A percentile compares a stretch with the other conserved stretches of the same genome.
Conservation (phyloP, 2,797 vertebrate genomes). For the Esox lucius region DNA sequence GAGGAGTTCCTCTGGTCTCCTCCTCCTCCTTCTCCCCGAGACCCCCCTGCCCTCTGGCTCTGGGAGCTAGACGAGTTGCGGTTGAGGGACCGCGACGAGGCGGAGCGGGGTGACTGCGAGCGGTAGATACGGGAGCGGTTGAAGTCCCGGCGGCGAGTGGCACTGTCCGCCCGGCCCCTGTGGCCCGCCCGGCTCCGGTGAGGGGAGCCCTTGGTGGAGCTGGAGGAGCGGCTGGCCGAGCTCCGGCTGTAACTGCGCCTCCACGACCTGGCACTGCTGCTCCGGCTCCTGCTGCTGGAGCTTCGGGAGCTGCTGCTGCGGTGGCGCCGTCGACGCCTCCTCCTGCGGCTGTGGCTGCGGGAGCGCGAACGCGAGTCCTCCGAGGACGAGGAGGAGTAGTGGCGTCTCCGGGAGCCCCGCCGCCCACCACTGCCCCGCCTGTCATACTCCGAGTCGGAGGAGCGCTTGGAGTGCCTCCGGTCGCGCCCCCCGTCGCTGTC, state of each 20-base stretch:
- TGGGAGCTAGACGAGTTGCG: constrained; percentile 66
- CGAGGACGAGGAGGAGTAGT: constrained; percentile 84
- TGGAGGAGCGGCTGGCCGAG: constrained; percentile 87
- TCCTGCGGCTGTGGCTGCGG: constrained; percentile 78
- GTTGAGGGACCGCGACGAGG: constrained; percentile 68
- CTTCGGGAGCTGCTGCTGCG: constrained; percentile 80
- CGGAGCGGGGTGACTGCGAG: constrained; percentile 90
- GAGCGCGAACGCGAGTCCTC: constrained; percentile 86
- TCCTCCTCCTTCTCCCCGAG: constrained; percentile 60
- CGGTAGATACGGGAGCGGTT: constrained; percentile 94
- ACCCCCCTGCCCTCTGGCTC: constrained; percentile 58
- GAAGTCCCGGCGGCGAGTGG: constrained; percentile 84
- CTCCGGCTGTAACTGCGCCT: constrained; percentile 91
- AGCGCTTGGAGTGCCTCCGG: constrained; percentile 83
- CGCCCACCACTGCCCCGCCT: constrained; percentile 77
- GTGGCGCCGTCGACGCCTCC: constrained; percentile 76
- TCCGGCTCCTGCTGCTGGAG: constrained; percentile 86
- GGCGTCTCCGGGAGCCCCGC: constrained; percentile 82
- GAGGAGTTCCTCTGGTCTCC: constrained; percentile 84
- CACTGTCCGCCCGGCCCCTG: constrained; percentile 81
- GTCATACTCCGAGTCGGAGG: constrained; percentile 88
- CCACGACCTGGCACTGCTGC: constrained; percentile 90
- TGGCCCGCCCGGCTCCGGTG: constrained; percentile 58
- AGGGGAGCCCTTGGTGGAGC: constrained; percentile 77
- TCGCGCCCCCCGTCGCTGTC: constrained; percentile 83